Conservation (phyloP, 2,888 invertebrate species). For the Melolontha melolontha region DNA sequence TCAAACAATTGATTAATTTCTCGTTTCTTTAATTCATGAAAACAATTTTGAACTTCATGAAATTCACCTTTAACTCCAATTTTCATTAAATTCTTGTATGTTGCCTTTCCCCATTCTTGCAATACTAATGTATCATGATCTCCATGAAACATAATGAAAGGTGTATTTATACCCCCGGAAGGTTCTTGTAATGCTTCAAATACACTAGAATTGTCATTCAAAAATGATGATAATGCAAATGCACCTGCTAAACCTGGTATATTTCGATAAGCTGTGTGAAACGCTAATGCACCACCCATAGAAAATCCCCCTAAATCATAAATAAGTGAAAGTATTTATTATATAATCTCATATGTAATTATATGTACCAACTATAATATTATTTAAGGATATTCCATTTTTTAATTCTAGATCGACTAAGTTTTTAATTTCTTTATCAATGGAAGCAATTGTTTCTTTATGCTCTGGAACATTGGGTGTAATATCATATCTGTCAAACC, state of each 20-base stretch:
- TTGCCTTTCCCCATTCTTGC: conserved; percentile 74
- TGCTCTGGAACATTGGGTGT: conserved; percentile 73
- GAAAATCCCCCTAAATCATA: conserved; percentile 79
- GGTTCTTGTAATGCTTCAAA: conserved; percentile 69
- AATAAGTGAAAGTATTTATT: conserved; percentile 8
- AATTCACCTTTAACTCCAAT: conserved; percentile 75
- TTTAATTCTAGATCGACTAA: conserved; percentile 76
- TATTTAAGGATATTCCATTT: conserved; percentile 74
- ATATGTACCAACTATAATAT: conserved; percentile 77
- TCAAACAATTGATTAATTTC: conserved; percentile 72
- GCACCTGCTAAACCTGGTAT: conserved; percentile 77
- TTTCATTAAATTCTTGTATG: conserved; percentile 70
- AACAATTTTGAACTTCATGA: conserved; percentile 69
- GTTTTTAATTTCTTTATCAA: conserved; percentile 69
- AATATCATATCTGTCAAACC: conserved; percentile 82
- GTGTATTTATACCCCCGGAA: conserved; percentile 66
- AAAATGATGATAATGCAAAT: conserved; percentile 83
- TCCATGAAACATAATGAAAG: conserved; percentile 78
- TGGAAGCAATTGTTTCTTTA: conserved; percentile 70
- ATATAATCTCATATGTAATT: neutral
- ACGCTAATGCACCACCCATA: conserved; percentile 85
- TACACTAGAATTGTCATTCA: conserved; percentile 77
- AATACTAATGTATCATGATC: conserved; percentile 76
- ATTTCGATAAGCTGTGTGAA: conserved; percentile 79
- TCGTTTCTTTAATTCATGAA: conserved; percentile 75